Base-by-base conservation (phyloP, 2,797 vertebrate genomes). In the Lagodon rhomboides region DNA sequence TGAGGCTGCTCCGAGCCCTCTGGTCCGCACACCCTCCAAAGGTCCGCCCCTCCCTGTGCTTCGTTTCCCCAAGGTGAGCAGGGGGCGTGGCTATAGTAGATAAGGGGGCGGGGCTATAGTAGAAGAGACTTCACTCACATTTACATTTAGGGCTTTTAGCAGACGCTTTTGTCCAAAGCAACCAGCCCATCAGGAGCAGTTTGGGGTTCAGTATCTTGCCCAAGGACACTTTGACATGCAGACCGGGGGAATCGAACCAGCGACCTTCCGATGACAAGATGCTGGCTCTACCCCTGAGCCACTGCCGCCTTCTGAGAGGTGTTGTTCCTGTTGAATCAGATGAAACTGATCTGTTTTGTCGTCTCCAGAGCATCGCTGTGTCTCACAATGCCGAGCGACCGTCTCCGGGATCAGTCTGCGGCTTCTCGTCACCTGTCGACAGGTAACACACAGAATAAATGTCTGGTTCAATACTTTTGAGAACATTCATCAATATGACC, bases 361-460 rank as follows among this genome's bases (percentile, higher is more conserved):
- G 10, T 72, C 71, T 1, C 0, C 87, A 98, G 97, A 97, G 95
- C 89, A 96, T 98, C 0, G 96, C 96, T 0, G 96, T 97, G 38
- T 96, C 92, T 85, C 85, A 94, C 22, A 93, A 92, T 50, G 22
- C 85, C 0, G 93, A 95, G 66, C 82, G 13, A 2, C 20, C 68
- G 0, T 72, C 86, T 0, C 91, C 91, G 22, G 85, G 85, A 20
- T 88, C 90, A 0, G 76, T 92, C 53, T 92, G 94, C 0, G 96
- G 96, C 62, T 96, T 97, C 91, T 94, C 94, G n/a, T 97, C 96
- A 73, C 95, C 97, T 1, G 94, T 94, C 2, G 97, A 98, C 88
- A 97, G 96, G 97, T 97, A 91, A 87, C 43, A 50, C 65, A 1
- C 56, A 72, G 18, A 9, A 34, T 34, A 34, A 7, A 34, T 34